Base-by-base conservation (phyloP, 2,113 vertebrate species). In the Neogale vison region DNA sequence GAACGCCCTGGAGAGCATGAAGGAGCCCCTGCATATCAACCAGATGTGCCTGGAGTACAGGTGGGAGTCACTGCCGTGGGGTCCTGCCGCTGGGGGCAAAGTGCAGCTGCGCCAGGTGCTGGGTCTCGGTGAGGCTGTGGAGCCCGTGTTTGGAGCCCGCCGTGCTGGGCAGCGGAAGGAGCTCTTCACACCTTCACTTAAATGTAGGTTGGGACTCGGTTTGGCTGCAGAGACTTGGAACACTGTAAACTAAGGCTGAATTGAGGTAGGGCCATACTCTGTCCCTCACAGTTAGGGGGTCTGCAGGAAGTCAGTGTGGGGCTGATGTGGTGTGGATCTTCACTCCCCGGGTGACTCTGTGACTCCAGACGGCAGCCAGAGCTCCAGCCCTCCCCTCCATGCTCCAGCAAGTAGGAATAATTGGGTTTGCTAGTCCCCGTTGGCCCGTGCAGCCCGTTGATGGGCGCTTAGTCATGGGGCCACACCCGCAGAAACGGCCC, bases 11-110 rank as follows among this genome's bases (percentile, higher is more conserved):
- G 98, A 99, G 93, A 98, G 98, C 77, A 99, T 98, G 96, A 98
- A 97, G 55, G 99, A 99, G 65, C 99, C 99, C 13, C 98, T 99
- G 42, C 96, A 89, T 52, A 98, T 99, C 97, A 98, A 98, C 0
- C 95, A 99, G 45, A 98, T 97, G 71, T 99, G 99, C 97, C 98
- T 99, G 95, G 92, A 98, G 6, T 99, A 99, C 97, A 99, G 99
- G 99, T 99, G 96, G 98, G 98, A 21, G 4, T 36, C 67, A 20
- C 67, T 21, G 67, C 9, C 18, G 0, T n/a, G 65, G 34, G 34
- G 65, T 29, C 63, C 63, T 2, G 63, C 12, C 6, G 29, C 13
- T 14, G 61, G 6, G 63, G 5, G 42, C 36, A 69, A 34, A 61
- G 24, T 47, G 76, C 6, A 9, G 14, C 74, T 31, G 82, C 14